phyloP scores from a whole-genome alignment of 2,888 invertebrate species.

The Nymphalis polychloros region DNA sequence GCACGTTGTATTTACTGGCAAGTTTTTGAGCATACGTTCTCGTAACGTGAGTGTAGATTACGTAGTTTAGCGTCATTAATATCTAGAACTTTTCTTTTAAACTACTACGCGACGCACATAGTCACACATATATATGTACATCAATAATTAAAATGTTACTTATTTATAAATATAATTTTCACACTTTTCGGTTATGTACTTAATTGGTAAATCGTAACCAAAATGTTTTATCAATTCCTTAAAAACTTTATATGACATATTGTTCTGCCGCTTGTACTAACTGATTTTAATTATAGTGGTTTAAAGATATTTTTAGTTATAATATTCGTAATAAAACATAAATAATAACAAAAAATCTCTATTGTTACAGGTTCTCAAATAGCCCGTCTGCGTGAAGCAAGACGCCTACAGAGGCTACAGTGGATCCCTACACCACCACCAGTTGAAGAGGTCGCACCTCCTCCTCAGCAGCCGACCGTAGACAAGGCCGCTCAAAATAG shows the following conservation, averaged over 20 bases:
- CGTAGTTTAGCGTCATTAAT: conserved; percentile 10
- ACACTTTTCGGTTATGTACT: no score
- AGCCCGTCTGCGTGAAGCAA: conserved; percentile 63
- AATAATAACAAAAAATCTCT: conserved; percentile 27
- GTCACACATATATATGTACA: no score
- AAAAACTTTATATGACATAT: no score
- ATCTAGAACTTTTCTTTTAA: background rate
- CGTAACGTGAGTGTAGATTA: conserved; percentile 52
- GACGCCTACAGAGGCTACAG: conserved; percentile 64
- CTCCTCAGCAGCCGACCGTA: conserved; percentile 39
- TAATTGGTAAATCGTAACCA: no score
- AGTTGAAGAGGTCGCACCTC: conserved; percentile 44
- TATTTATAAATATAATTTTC: no score
- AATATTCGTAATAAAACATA: no score
- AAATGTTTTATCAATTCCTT: no score
- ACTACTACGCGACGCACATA: no score
- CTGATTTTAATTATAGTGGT: no score
- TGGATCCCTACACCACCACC: conserved; percentile 48
- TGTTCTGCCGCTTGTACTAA: no score
- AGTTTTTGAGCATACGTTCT: conserved; percentile 49
- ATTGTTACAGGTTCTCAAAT: conserved; percentile 63
- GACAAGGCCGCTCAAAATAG: conserved; percentile 65
- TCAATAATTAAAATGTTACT: no score
- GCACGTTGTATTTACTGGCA: conserved; percentile 53
- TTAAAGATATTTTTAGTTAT: no score